Percentiles rank a stretch among this genome's conserved stretches.
Evolutionary conservation across 2,797 vertebrate species (phyloP).

Genomic region (Microtus obscurus): DNA sequence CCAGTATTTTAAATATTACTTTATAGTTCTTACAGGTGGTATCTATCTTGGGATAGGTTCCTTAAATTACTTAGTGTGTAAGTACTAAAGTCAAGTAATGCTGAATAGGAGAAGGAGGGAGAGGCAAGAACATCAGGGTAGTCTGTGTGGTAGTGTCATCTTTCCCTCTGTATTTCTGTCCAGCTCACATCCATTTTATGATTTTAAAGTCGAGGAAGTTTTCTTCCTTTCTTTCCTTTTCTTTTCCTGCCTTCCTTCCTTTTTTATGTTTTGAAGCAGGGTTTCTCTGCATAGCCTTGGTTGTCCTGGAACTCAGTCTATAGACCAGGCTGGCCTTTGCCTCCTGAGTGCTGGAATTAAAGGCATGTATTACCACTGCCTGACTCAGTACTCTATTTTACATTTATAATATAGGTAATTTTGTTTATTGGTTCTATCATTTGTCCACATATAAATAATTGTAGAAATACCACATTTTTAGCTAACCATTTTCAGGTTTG

Average conservation of each 20-base stretch:
- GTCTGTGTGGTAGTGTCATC: background rate
- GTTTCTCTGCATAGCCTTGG: background rate
- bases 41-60: background rate
- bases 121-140: background rate
- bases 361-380: background rate
- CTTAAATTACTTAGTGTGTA: conserved; percentile 20
- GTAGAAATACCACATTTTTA: conserved; percentile 55
- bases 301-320: background rate
- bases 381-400: conserved; percentile 18
- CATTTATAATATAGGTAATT: conserved; percentile 6
- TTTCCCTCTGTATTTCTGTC: background rate
- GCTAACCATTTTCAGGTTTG: conserved; percentile 50
- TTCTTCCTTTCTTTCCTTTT: background rate
- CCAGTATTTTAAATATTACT: background rate
- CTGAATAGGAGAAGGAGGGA: background rate
- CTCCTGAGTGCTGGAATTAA: background rate
- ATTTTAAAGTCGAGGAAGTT: background rate
- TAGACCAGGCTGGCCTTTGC: background rate
- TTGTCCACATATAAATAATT: background rate
- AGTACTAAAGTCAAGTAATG: background rate
- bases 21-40: conserved; percentile 31
- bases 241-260: background rate
- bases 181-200: background rate
- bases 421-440: conserved; percentile 49
- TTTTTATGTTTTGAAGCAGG: background rate